A percentile compares a stretch with the other conserved stretches of the same genome.
Conservation (phyloP, 2,888 invertebrate species). For the Drosophila affinis region DNA sequence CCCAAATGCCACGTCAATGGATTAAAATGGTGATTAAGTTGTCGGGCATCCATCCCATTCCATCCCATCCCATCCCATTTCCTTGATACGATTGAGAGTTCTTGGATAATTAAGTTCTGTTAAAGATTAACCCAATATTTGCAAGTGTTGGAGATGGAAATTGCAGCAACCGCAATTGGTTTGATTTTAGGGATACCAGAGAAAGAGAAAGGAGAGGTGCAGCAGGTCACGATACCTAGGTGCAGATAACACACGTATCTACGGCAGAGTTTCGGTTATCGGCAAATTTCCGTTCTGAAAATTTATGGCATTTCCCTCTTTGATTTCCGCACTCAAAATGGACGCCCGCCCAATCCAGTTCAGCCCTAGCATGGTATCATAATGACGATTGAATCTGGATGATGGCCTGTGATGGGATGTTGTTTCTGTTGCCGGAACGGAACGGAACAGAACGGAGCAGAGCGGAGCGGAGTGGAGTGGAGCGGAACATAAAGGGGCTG, state of each 20-base stretch:
- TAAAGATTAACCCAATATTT: not conserved
- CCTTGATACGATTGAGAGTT: not conserved
- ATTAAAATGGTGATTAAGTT: slow-evolving; percentile 4
- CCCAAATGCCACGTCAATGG: not conserved
- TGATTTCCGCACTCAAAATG: slow-evolving; percentile 77
- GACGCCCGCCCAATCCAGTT: slow-evolving; percentile 44
- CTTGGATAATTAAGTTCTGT: not conserved
- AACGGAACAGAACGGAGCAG: not conserved
- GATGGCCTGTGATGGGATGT: slow-evolving; percentile 35
- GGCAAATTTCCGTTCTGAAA: slow-evolving; percentile 51
- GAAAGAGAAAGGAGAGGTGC: no score
- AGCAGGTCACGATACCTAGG: no score
- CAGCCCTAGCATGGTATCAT: slow-evolving; percentile 55
- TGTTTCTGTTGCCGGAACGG: slow-evolving; percentile 11
- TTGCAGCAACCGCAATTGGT: slow-evolving; percentile 2
- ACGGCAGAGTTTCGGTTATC: slow-evolving; percentile 2
- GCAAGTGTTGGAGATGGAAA: not conserved
- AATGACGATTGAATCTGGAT: slow-evolving; percentile 71
- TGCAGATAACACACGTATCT: not conserved
- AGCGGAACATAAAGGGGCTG: not conserved
- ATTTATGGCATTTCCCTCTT: slow-evolving; percentile 78
- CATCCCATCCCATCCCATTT: no score
- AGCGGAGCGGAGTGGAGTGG: not conserved
- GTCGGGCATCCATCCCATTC: not conserved
- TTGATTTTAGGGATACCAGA: not conserved